These are phyloP conservation scores for Ophioninae sp. DNA, from an alignment of 2,888 invertebrate genomes.

Conservation along the genomic window DNA sequence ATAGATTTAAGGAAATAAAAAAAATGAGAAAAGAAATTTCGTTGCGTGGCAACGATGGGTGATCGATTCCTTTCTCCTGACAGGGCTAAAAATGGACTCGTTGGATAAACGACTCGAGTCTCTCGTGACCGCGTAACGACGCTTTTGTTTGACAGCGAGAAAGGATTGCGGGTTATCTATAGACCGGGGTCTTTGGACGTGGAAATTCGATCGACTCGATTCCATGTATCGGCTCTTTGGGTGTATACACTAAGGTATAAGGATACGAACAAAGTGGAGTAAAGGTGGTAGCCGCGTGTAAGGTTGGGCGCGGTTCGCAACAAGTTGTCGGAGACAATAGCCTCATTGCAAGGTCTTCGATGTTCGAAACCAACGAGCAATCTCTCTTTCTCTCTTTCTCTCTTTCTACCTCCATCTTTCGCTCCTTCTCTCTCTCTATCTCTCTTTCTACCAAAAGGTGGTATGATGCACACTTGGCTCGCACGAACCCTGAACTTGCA, in stretches of 20 bases:
- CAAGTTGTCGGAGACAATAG: conserved; percentile 67
- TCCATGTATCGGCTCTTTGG: conserved; percentile 1
- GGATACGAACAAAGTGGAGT: neutral
- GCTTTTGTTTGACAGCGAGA: conserved; percentile 42
- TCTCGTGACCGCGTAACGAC: conserved; percentile 21
- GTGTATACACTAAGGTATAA: neutral
- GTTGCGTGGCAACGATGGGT: too few species aligned
- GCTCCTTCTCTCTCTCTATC: conserved; percentile 23
- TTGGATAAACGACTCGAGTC: conserved; percentile 9
- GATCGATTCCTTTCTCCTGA: neutral
- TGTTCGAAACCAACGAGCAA: conserved; percentile 62
- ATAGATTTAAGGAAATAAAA: too few species aligned
- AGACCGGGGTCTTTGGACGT: conserved; percentile 20
- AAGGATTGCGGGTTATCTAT: conserved; percentile 40
- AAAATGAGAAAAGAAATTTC: too few species aligned
- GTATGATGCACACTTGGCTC: conserved; percentile 38
- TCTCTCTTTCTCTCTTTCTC: conserved; percentile 13
- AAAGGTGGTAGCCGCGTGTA: conserved; percentile 48
- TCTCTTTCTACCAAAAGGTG: conserved; percentile 29
- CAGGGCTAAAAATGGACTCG: conserved; percentile 9
- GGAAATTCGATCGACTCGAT: conserved; percentile 11
- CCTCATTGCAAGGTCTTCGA: conserved; percentile 61
- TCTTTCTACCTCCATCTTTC: conserved; percentile 18
- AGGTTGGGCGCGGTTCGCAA: conserved; percentile 69
- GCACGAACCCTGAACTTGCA: conserved; percentile 62